phyloP scores from a whole-genome alignment of 1,140 invertebrate genomes.

The Belonocnema kinseyi region DNA sequence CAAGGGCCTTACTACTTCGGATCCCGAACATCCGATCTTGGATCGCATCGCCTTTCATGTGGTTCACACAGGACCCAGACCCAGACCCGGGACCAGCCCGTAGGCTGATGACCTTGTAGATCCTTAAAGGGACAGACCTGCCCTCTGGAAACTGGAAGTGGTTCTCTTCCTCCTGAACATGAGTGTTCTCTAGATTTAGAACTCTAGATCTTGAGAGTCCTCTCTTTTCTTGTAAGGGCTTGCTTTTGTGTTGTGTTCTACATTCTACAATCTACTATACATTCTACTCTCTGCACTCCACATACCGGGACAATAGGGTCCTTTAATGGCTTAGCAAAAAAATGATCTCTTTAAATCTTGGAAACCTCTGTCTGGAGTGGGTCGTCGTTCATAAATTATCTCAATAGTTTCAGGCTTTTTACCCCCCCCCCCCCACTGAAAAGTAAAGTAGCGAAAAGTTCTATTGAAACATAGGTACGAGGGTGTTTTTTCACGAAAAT shows the following conservation, averaged over 20 bases:
- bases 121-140: conserved; percentile 9
- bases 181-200: neutral
- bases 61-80: conserved; percentile 3
- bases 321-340: neutral
- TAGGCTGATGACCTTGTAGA: conserved; percentile 23
- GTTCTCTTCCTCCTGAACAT: conserved; percentile 10
- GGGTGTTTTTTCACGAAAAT: no score
- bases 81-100: neutral
- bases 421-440: no score
- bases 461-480: no score
- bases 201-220: neutral
- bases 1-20: neutral
- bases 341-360: conserved; percentile 4
- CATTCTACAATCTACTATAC: neutral
- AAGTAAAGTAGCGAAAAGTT: no score
- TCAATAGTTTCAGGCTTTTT: no score
- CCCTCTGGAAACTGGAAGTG: conserved; percentile 23
- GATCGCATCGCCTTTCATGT: conserved; percentile 24
- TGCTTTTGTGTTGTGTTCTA: neutral
- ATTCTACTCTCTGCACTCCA: neutral
- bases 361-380: neutral
- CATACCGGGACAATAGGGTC: neutral
- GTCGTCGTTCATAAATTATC: no score
- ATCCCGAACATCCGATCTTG: conserved; percentile 28
- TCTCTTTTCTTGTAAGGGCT: neutral